Evolutionary conservation across 2,888 invertebrate species (phyloP), one percentile per base, ranked within the genome.

Genomic region (Nowickia ferox): DNA sequence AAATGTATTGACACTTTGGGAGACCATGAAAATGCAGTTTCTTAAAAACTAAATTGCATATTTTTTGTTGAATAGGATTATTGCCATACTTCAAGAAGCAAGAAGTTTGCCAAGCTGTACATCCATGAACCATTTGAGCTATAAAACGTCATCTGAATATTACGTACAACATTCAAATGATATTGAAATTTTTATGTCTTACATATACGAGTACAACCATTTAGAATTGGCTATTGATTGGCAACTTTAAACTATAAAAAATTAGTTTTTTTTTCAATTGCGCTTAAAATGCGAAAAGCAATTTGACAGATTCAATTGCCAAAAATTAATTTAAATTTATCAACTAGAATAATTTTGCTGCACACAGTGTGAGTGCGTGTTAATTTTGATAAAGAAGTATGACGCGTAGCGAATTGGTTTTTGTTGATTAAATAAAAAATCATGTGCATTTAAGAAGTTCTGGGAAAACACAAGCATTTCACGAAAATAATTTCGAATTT

Each of bases 241-340:
- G 4, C 3, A 13, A 5, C 15, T 30, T 8, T 6, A 57, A 57
- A 57, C 13, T 13, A 4, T 15, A 13, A 48, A 48, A 9, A 1
- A 61, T 3, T 17, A 17, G 2, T 42, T 63, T 17, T 46, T 13
- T 46, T 15, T 40, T 9, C 13, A 19, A 38, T 40, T 68, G 19
- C 13, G 22, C 15, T 65, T n/a, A 13, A 53, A 53, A 53, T 19
- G 9, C 40, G 13, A 38, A 53, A 38, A 17, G 13, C 40, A 38
- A 76, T 66, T 77, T 80, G 86, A 55, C 83, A 80, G 66, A 61
- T 71, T 63, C 66, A 83, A 80, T 83, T 86, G 79, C 55, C 42
- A 53, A 72, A 77, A 84, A 77, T 83, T 59, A 48, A 75, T 76
- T 79, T 68, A 74, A 68, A 78, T 78, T 78, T 74, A 81, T 66